Evolutionary conservation across 2,797 vertebrate genomes (phyloP), one percentile per base, ranked within the genome.

Genomic region (Rhynchotus rufescens): DNA sequence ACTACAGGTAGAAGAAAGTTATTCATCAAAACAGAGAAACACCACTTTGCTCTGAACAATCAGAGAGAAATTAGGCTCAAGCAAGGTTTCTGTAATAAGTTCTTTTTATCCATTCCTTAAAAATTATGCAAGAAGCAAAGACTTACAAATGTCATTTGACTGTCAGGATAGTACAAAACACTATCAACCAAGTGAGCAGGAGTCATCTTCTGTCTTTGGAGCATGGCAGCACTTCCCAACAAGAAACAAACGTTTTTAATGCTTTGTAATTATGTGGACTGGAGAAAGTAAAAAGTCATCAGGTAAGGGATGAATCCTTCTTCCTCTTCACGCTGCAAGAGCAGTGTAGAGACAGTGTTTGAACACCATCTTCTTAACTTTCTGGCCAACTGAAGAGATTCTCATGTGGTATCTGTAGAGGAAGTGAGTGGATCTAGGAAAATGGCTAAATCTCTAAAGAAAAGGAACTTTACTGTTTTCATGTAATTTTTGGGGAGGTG

Each of bases 311-410:
- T 12, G 57, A 91, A 89, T 76, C n/a, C 30, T 92, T 44, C 26
- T 26, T 90, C 64, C 49, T 77, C 60, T 79, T 45, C n/a, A 49
- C 10, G 15, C 30, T 59, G 15, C 32, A 82, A 61, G 56, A 68
- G 28, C 0, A 0, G 32, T 0, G 0, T 28, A 67, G 61, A 88
- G 34, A 25, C 68, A 77, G 88, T 12, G 34, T 23, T 45, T 72
- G 75, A 82, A 34, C 2, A 1, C 51, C 75, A 90, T 80, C 72
- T 84, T 61, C 80, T 93, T 93, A 80, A 88, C 54, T 8, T 90
- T 93, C 67, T 88, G 87, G 65, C 54, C 80, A 90, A 21, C 34
- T 25, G 6, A 22, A 25, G 72, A 21, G 65, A 56, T 12, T 77
- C 25, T 89, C 30, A 65, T 0, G 0, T 25, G 22, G 21, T 80